phyloP scores from a whole-genome alignment of 2,113 vertebrate genomes.

The Xenus cinereus region DNA sequence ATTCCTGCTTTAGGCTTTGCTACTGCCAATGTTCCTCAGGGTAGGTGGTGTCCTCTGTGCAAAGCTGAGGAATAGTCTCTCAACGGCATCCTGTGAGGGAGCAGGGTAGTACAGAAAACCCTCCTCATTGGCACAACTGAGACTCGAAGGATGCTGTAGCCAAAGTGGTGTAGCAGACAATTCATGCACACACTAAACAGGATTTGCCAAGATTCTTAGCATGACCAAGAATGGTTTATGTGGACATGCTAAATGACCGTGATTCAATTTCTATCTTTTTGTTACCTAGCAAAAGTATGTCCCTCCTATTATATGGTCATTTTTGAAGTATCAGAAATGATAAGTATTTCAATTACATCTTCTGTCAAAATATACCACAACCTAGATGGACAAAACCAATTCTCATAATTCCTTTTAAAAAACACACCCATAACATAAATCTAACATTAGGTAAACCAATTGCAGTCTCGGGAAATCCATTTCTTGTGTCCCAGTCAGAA shows the following conservation, averaged over 20 bases:
- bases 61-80: not conserved
- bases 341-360: not conserved
- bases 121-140: not conserved
- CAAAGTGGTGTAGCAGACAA: not conserved
- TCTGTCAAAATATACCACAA: not conserved
- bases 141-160: not conserved
- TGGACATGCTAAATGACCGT: not conserved
- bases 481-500: not conserved
- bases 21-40: not conserved
- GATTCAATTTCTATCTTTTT: not conserved
- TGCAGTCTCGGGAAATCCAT: not conserved
- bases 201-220: not conserved
- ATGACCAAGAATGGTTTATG: not conserved
- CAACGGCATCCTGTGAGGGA: not conserved
- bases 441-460: not conserved
- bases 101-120: not conserved
- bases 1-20: not conserved
- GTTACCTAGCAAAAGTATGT: not conserved
- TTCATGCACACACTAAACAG: not conserved
- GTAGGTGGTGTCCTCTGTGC: not conserved
- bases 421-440: rapidly evolving
- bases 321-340: not conserved
- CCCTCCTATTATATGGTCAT: not conserved
- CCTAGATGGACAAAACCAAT: not conserved
- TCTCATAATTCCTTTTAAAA: not conserved